Evolutionary conservation across 1,140 invertebrate species (phyloP), one percentile per base, ranked within the genome.

Genomic region (Phymastichus coffea): DNA sequence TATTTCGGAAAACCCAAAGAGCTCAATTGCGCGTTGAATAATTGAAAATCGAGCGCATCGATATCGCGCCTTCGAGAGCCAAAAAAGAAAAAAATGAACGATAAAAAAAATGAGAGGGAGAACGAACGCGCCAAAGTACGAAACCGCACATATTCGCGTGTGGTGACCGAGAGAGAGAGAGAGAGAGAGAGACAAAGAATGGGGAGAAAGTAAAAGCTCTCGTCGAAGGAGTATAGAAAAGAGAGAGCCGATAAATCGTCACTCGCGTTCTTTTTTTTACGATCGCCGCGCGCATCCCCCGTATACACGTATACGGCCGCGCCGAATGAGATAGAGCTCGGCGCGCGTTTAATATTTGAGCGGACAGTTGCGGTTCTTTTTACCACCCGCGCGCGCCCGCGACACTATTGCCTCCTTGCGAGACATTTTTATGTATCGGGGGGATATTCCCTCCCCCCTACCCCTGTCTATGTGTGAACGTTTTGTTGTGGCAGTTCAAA

Each of bases 351-450:
- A 53, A 60, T 60, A 60, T 54, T 60, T 54, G 54, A 60, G 7
- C 44, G 33, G 51, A 60, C 54, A 48, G 58, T 54, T 60, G 58
- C 25, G 58, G 58, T 60, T n/a, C n/a, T n/a, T n/a, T n/a, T n/a
- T n/a, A n/a, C 35, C 37, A 15, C 15, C 19, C 1, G 9, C 26
- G 19, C n/a, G n/a, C n/a, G n/a, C n/a, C n/a, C n/a, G n/a, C n/a
- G n/a, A n/a, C n/a, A n/a, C n/a, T n/a, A n/a, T n/a, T n/a, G n/a
- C n/a, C n/a, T n/a, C n/a, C n/a, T n/a, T n/a, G n/a, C n/a, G n/a
- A n/a, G n/a, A n/a, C n/a, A n/a, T n/a, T n/a, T n/a, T n/a, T n/a
- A n/a, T n/a, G n/a, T n/a, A n/a, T n/a, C n/a, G n/a, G n/a, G n/a
- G n/a, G n/a, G n/a, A n/a, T n/a, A n/a, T n/a, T n/a, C n/a, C n/a